Base-by-base conservation (phyloP, 30 jellyfish, hydroid and myxozoan genomes). In the Cassiopea andromeda region DNA sequence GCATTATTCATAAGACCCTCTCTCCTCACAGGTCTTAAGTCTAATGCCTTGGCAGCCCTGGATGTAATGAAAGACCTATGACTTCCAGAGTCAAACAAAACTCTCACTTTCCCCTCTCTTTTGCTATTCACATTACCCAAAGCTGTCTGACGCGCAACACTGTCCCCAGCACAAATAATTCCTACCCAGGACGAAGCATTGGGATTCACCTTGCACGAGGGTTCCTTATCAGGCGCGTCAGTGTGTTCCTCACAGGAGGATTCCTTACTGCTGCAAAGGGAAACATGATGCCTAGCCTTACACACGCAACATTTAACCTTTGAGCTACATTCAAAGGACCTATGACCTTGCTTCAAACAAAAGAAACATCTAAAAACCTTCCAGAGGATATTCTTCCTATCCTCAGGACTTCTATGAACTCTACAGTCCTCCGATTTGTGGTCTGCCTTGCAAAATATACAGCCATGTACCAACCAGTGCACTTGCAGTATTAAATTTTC, bases 261-360 rank as follows among this genome's bases (percentile, higher is more conserved):
- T 74, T 8, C 83, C 47, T 46, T 5, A 18, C 61, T 43, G 83
- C 59, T 27, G 44, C 87, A 78, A 47, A 78, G 46, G 6, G 27
- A 9, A 27, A 27, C 17, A 27, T 78, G 10, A 50, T 78, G 87
- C 78, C 27, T 78, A 13, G 57, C 87, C 14, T 48, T 78, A 46
- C 81, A 78, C 9, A 4, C 6, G 13, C 44, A 45, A 60, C 87
- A 78, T n/a, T 15, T 47, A 78, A 49, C 12, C 78, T 78, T 78
- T 12, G 12, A 16, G 15, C 87, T 78, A 78, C 87, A 78, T 4
- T 78, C 78, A 49, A 16, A 60, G 8, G 74, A 16, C 44, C 76
- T 14, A 49, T 78, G 87, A 7, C 87, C 87, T 78, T 13, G 7
- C 44, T 54, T 78, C 78, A 78, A 48, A 48, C 87, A 75, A 7